A percentile compares a stretch with the other conserved stretches of the same genome.
These are phyloP conservation scores for Sprattus sprattus DNA, from an alignment of 2,113 vertebrate species.

Conservation along the genomic window DNA sequence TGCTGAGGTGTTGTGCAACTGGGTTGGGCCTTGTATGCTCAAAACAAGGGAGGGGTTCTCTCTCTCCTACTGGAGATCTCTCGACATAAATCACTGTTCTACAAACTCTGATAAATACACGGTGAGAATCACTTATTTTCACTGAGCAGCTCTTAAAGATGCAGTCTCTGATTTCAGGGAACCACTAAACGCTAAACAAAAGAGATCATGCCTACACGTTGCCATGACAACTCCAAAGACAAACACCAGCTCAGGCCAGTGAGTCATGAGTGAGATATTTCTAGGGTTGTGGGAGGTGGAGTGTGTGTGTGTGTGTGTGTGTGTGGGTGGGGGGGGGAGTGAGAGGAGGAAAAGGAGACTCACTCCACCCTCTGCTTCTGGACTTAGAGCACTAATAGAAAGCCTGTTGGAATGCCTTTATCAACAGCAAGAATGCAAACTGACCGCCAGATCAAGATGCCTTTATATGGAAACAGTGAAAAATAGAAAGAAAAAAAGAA, in stretches of 20 bases:
- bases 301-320: not conserved
- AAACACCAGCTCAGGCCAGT: conserved; percentile 56
- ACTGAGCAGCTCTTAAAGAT: not conserved
- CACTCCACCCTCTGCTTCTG: not conserved
- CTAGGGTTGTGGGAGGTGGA: not conserved
- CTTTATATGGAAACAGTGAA: not conserved
- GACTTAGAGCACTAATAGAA: not conserved
- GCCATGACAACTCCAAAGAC: conserved; percentile 58
- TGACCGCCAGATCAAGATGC: not conserved
- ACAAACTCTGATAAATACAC: not conserved
- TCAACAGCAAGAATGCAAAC: not conserved
- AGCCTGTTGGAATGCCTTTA: not conserved
- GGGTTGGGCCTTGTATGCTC: not conserved
- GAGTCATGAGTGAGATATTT: conserved; percentile 61
- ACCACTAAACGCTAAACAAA: not conserved
- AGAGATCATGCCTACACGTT: conserved; percentile 31
- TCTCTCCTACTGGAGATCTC: not conserved
- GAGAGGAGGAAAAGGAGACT: not conserved
- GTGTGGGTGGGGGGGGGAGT: not conserved
- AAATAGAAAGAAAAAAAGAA: not conserved
- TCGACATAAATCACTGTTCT: not conserved
- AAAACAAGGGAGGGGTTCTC: not conserved
- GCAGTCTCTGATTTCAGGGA: not conserved
- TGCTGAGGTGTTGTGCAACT: not conserved
- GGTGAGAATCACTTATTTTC: not conserved